Evolutionary conservation across 2,113 vertebrate species (phyloP).

Genomic region (Rattus norvegicus): GRCr8 NC_086023.1:143246501-143247000

Average conservation of each 20-base stretch:
- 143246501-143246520: not conserved
- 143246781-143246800: constrained; percentile 98
- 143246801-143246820: constrained; percentile 99
- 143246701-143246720: constrained; percentile 97
- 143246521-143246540: not conserved
- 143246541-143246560: not conserved
- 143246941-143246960: not conserved
- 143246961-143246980: not conserved
- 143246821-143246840: not conserved
- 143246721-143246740: constrained; percentile 99
- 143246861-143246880: not conserved
- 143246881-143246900: not conserved
- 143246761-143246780: constrained; percentile 98
- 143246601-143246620: constrained; percentile 97
- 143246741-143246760: constrained; percentile 99
- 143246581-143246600: constrained; percentile 93
- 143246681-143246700: constrained; percentile 98
- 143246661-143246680: constrained; percentile 98
- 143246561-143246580: not conserved
- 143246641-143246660: constrained; percentile 98
- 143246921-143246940: not conserved
- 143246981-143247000: not conserved
- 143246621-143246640: constrained; percentile 98
- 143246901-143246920: not conserved
- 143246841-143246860: not conserved